Conservation (phyloP, 2,113 vertebrate species). For the Camarhynchus parvulus region DNA sequence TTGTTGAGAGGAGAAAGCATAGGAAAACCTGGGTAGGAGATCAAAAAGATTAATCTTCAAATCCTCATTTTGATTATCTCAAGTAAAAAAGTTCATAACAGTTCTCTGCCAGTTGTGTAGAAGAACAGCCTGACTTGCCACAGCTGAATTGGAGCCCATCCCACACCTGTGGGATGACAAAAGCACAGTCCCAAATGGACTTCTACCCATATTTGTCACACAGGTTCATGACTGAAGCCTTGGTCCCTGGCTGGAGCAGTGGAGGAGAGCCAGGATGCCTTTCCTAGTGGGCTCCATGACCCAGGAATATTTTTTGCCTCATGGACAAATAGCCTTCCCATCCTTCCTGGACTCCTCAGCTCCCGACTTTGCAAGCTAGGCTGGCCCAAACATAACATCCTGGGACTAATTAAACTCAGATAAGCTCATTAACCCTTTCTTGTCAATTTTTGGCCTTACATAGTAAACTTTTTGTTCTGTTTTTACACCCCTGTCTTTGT, state of each 20-base stretch:
- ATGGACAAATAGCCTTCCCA: not conserved
- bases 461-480: not conserved
- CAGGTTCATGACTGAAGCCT: not conserved
- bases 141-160: not conserved
- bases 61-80: not conserved
- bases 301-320: not conserved
- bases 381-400: not conserved
- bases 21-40: not conserved
- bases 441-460: not conserved
- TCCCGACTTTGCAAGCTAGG: not conserved
- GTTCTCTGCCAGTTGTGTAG: not conserved
- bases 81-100: not conserved
- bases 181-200: not conserved
- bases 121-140: fast-evolving
- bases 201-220: not conserved
- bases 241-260: not conserved
- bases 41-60: not conserved
- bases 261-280: not conserved
- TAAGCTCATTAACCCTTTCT: not conserved
- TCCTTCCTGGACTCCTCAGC: not conserved
- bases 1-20: not conserved
- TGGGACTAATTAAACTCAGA: not conserved
- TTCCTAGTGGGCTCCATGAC: not conserved
- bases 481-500: not conserved
- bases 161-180: not conserved